phyloP scores from a whole-genome alignment of 37 sponge, comb jelly and placozoan species.

The Chondrosia reniformis region DNA sequence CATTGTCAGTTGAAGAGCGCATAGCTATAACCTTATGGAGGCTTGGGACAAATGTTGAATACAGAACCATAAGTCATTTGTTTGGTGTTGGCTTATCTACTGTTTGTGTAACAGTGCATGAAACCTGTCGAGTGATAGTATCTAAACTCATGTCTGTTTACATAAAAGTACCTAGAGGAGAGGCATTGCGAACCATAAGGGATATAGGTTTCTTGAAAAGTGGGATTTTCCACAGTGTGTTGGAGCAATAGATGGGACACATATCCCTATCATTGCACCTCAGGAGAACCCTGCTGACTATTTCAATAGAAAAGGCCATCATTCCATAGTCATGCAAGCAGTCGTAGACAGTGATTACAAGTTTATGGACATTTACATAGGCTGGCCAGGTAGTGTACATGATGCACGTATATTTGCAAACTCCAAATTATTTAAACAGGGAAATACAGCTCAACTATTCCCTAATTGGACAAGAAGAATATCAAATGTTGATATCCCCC shows the following conservation, averaged over 20 bases:
- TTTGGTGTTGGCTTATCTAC: slow-evolving; percentile 14
- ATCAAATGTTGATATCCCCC: not conserved
- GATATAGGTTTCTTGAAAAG: slow-evolving; percentile 6
- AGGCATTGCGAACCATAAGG: not conserved
- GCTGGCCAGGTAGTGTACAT: slow-evolving; percentile 29
- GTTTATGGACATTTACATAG: slow-evolving; percentile 8
- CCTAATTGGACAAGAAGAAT: not conserved
- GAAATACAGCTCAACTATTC: not conserved
- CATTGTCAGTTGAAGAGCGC: not conserved
- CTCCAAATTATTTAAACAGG: not conserved
- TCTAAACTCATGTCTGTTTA: not conserved
- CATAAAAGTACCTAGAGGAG: slow-evolving; percentile 13
- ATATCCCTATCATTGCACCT: slow-evolving; percentile 12
- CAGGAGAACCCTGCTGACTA: slow-evolving; percentile 1
- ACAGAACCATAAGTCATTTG: slow-evolving; percentile 17
- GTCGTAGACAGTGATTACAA: slow-evolving; percentile 11
- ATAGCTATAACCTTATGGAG: slow-evolving; percentile 6
- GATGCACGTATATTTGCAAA: slow-evolving; percentile 25
- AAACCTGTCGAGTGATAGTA: not conserved
- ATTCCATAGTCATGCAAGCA: slow-evolving; percentile 14
- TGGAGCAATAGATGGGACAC: slow-evolving; percentile 21
- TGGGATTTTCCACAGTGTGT: slow-evolving; percentile 14
- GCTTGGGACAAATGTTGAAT: slow-evolving; percentile 22
- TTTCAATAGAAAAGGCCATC: slow-evolving; percentile 12
- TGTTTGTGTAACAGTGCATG: slow-evolving; percentile 15